A percentile compares a stretch with the other conserved stretches of the same genome.
Evolutionary conservation across 2,113 vertebrate species (phyloP).

Genomic region (Speoplatyrhinus poulsoni): DNA sequence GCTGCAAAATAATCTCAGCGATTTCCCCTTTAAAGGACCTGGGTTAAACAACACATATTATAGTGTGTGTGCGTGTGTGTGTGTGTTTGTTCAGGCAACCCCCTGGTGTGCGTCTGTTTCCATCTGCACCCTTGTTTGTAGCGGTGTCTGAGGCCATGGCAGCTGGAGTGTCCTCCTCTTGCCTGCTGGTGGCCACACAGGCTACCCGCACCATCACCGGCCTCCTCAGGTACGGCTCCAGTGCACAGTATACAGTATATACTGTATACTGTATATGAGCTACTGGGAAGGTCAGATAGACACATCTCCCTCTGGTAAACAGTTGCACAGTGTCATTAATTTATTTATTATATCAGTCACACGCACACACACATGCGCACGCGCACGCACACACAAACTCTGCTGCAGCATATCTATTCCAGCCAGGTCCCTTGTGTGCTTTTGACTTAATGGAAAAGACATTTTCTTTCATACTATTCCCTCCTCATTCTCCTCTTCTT

Average conservation of each 20-base stretch:
- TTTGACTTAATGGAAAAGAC: too few relatives aligned
- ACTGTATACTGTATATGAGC: too few relatives aligned
- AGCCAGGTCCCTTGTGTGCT: too few relatives aligned
- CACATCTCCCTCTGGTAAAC: background rate
- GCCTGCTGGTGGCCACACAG: constrained; percentile 82
- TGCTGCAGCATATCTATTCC: background rate
- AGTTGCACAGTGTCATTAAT: too few relatives aligned
- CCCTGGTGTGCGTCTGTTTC: constrained; percentile 82
- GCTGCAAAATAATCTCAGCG: too few relatives aligned
- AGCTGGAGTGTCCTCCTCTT: constrained; percentile 79
- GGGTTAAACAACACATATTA: background rate
- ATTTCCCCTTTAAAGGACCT: too few relatives aligned
- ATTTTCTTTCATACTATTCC: background rate
- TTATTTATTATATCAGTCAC: background rate
- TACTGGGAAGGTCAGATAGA: too few relatives aligned
- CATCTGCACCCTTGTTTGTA: constrained; percentile 76
- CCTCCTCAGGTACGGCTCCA: constrained; percentile 78
- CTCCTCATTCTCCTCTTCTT: background rate
- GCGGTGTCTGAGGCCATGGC: constrained; percentile 77
- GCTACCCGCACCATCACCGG: constrained; percentile 77
- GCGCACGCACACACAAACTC: background rate
- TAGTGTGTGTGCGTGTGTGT: background rate
- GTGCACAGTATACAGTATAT: background rate
- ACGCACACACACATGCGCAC: constrained; percentile 1
- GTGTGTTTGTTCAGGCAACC: constrained; percentile 80